Evolutionary conservation across 2,888 invertebrate genomes (phyloP).

Genomic region (Agriotes lineatus): DNA sequence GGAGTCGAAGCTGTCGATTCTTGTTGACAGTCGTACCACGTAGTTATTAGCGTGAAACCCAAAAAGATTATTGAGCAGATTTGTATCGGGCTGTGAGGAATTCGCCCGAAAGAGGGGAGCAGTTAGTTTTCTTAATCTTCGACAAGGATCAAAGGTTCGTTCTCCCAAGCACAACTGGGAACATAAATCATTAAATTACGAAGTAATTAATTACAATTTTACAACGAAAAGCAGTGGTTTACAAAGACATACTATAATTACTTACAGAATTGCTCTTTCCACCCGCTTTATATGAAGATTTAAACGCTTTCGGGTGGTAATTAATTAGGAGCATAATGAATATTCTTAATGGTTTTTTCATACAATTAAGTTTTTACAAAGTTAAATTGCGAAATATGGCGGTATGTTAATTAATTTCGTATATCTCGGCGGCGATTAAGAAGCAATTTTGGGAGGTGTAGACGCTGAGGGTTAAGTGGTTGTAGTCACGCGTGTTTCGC

Average conservation of each 20-base stretch:
- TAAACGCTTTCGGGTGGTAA: slow-evolving; percentile 25
- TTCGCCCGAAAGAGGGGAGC: neutral
- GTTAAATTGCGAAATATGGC: slow-evolving; percentile 29
- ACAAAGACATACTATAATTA: slow-evolving; percentile 25
- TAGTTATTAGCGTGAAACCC: no score
- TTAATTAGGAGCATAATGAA: slow-evolving; percentile 26
- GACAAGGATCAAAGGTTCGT: slow-evolving; percentile 6
- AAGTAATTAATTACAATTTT: slow-evolving; percentile 35
- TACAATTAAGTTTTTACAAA: slow-evolving; percentile 28
- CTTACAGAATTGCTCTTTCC: slow-evolving; percentile 21
- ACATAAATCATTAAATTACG: slow-evolving; percentile 25
- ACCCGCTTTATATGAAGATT: slow-evolving; percentile 29
- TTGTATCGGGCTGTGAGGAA: no score
- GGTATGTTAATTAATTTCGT: slow-evolving; percentile 31
- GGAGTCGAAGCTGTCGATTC: no score
- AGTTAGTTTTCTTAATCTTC: neutral
- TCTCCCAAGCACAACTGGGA: slow-evolving; percentile 13
- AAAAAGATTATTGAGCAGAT: no score
- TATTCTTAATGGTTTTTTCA: slow-evolving; percentile 30
- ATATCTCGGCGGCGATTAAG: slow-evolving; percentile 11
- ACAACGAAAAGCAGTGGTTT: slow-evolving; percentile 26
- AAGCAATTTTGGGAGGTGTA: slow-evolving; percentile 22
- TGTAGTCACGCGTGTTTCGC: slow-evolving; percentile 39
- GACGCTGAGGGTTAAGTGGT: slow-evolving; percentile 42
- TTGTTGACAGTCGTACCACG: no score